Evolutionary conservation across 2,113 vertebrate genomes (phyloP).

Genomic region (Addax nasomaculatus): DNA sequence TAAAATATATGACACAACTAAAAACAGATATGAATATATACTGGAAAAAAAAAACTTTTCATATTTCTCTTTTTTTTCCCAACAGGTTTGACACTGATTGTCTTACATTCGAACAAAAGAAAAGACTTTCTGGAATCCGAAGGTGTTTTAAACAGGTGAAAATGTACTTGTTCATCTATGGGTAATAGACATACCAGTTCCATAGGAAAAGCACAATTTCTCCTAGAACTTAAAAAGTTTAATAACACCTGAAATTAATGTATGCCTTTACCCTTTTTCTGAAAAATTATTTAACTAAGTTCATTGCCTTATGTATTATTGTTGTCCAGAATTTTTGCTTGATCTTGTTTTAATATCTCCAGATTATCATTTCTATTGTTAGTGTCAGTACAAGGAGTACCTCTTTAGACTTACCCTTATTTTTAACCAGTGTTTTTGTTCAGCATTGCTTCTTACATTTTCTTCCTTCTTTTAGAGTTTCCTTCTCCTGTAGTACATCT

Average conservation of each 20-base stretch:
- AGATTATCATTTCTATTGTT: not conserved
- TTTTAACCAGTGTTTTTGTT: not conserved
- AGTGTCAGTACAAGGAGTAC: not conserved
- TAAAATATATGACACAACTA: not conserved
- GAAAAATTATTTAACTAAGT: slow-evolving; percentile 10
- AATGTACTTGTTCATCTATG: not conserved
- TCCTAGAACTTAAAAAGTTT: not conserved
- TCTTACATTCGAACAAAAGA: slow-evolving; percentile 71
- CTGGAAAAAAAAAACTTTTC: not conserved
- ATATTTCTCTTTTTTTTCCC: not conserved
- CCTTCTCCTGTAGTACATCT: not conserved
- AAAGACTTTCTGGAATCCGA: slow-evolving; percentile 62
- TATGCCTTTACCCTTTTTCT: not conserved
- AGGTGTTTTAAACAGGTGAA: slow-evolving; percentile 74
- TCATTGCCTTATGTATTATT: not conserved
- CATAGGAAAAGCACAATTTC: not conserved
- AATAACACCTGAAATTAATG: not conserved
- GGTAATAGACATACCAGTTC: not conserved
- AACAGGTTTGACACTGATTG: slow-evolving; percentile 76
- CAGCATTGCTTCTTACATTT: not conserved
- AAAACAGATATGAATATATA: slow-evolving; percentile 18
- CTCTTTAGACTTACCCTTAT: not conserved
- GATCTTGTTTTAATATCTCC: not conserved
- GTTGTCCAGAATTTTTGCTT: not conserved
- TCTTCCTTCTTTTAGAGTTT: not conserved